Evolutionary conservation across 2,888 invertebrate genomes (phyloP).

Genomic region (Anaspis maculata): DNA sequence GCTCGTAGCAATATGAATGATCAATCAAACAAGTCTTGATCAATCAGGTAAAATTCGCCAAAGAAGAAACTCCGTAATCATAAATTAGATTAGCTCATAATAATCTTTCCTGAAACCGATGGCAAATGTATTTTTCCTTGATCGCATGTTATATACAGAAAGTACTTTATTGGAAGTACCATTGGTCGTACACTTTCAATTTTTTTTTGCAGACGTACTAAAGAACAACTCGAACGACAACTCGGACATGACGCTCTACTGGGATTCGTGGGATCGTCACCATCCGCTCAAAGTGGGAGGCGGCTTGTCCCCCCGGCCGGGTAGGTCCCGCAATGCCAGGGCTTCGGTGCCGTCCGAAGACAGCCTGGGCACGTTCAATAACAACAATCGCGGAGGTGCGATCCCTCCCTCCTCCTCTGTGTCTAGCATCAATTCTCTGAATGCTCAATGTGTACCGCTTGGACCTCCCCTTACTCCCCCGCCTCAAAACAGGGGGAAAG

Average conservation of each 20-base stretch:
- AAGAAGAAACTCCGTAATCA: too few species aligned
- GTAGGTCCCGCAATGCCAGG: slow-evolving; percentile 43
- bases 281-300: slow-evolving; percentile 41
- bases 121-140: too few species aligned
- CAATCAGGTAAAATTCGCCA: too few species aligned
- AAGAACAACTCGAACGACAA: slow-evolving; percentile 48
- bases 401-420: slow-evolving; percentile 47
- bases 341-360: slow-evolving; percentile 55
- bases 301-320: slow-evolving; percentile 46
- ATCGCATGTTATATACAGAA: too few species aligned
- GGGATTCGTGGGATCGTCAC: slow-evolving; percentile 90
- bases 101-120: too few species aligned
- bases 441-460: slow-evolving; percentile 35
- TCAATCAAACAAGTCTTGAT: too few species aligned
- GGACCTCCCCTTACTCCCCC: slow-evolving; percentile 36
- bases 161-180: too few species aligned
- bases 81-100: too few species aligned
- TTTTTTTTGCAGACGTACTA: slow-evolving; percentile 53
- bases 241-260: slow-evolving; percentile 65
- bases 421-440: slow-evolving; percentile 45
- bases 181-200: too few species aligned
- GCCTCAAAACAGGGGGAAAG: slow-evolving; percentile 37
- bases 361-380: slow-evolving; percentile 42
- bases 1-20: too few species aligned
- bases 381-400: slow-evolving; percentile 33